Base-by-base conservation (phyloP, 64 coral and sea anemone species). In the Dendrophyllia cribrosa region DNA sequence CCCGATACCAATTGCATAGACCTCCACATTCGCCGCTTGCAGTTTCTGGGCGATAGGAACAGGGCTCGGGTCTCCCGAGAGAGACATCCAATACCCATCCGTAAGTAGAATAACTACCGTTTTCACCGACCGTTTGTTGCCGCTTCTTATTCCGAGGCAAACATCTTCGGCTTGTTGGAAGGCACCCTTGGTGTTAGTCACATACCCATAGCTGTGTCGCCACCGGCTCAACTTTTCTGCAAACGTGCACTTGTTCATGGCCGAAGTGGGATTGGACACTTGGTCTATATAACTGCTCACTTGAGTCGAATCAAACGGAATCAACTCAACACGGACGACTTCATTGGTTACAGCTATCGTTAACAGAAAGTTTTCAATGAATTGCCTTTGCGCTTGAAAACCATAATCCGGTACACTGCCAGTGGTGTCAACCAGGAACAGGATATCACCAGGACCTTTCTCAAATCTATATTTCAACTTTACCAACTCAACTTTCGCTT, bases 361-460 rank as follows among this genome's bases (percentile, higher is more conserved):
- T 61, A 84, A 93, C 51, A 96, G 67, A 26, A 96, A 87, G 43
- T 96, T 96, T 7, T 13, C 93, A 19, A 96, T 52, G 25, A 96
- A 96, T n/a, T 89, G 63, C 58, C 89, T 96, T 51, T 96, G 91
- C 21, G 84, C 66, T 4, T 70, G 3, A 59, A 93, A 96, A n/a
- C 93, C 70, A 21, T 25, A 15, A 3, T 4, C 9, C 22, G 19
- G 22, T 14, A 96, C 60, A 86, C 95, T 96, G 58, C 95, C 95
- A 20, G 95, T 93, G 9, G 92, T 87, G 58, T 96, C 95, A 20
- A 96, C 13, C 6, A 96, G 72, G 44, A 96, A 96, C 21, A 96
- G 55, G 1, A 96, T 53, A 53, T 96, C 95, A 17, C 77, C 83
- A 17, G 77, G 43, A 7, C 49, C 82, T 7, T 15, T 55, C 12